Conservation (phyloP, 1,140 invertebrate genomes). For the Elysia chlorotica region DNA sequence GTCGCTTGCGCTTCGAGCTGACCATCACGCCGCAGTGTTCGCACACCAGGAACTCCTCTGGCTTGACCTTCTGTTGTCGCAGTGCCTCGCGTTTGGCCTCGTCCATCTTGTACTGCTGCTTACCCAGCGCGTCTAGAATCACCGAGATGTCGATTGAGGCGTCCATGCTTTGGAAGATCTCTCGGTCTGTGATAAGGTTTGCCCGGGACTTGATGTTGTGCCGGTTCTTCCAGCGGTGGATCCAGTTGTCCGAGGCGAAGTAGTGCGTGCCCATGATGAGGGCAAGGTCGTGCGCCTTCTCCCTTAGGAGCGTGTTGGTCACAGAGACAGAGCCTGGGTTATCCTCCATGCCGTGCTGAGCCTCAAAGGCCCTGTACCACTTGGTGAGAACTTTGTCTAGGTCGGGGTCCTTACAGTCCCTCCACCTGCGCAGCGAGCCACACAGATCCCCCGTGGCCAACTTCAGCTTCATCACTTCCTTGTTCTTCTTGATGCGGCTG, state of each 20-base stretch:
- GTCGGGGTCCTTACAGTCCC: conserved; percentile 18
- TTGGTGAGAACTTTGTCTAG: conserved; percentile 5
- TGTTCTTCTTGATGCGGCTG: conserved; percentile 16
- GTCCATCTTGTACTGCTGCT: background rate
- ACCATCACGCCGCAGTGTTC: conserved; percentile 16
- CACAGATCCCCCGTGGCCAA: conserved; percentile 14
- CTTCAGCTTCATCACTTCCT: background rate
- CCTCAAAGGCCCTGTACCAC: conserved; percentile 11
- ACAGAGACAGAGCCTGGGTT: background rate
- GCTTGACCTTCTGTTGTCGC: background rate
- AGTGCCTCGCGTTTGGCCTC: background rate
- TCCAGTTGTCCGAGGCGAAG: conserved; percentile 15
- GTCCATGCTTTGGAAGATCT: background rate
- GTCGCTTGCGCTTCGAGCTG: conserved; percentile 2
- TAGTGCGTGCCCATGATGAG: conserved; percentile 8
- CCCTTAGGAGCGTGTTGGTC: conserved; percentile 2
- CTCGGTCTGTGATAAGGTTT: background rate
- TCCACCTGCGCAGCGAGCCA: background rate
- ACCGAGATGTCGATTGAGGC: background rate
- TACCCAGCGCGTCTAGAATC: conserved; percentile 1
- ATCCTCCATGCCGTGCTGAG: background rate
- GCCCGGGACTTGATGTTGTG: conserved; percentile 4
- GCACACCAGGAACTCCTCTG: conserved; percentile 14
- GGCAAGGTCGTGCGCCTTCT: conserved; percentile 14
- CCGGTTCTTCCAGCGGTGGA: conserved; percentile 16